These are phyloP conservation scores for Neosilurus mollespiculum DNA, from an alignment of 2,797 vertebrate species.

Conservation along the genomic window DNA sequence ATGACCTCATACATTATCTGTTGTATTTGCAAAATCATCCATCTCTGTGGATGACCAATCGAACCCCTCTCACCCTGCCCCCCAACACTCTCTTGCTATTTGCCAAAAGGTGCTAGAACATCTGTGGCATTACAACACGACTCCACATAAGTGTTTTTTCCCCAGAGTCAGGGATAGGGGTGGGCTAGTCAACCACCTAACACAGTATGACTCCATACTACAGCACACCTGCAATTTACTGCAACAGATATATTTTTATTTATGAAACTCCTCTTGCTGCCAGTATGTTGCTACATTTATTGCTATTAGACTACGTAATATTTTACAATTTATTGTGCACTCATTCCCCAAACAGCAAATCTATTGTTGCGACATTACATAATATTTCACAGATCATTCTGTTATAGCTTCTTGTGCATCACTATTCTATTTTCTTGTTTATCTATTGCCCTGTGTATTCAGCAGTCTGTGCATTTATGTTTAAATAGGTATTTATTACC, in stretches of 20 bases:
- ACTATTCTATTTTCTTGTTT: neutral
- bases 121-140: neutral
- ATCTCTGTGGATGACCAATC: neutral
- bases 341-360: neutral
- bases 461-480: neutral
- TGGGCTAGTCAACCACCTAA: neutral
- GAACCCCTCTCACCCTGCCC: neutral
- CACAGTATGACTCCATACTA: neutral
- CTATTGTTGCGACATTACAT: neutral
- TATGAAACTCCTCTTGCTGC: neutral
- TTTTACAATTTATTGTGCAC: neutral
- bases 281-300: neutral
- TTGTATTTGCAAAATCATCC: neutral
- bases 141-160: neutral
- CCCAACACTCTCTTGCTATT: neutral
- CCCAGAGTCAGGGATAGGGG: no score
- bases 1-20: neutral
- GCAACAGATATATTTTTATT: neutral
- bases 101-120: neutral
- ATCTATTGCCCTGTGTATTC: neutral
- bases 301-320: neutral
- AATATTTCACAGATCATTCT: neutral
- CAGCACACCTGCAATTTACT: neutral
- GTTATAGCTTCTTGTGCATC: neutral
- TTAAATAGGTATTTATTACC: no score